A percentile compares a stretch with the other conserved stretches of the same genome.
phyloP scores from a whole-genome alignment of 2,113 vertebrate genomes.

The Myotis yumanensis region DNA sequence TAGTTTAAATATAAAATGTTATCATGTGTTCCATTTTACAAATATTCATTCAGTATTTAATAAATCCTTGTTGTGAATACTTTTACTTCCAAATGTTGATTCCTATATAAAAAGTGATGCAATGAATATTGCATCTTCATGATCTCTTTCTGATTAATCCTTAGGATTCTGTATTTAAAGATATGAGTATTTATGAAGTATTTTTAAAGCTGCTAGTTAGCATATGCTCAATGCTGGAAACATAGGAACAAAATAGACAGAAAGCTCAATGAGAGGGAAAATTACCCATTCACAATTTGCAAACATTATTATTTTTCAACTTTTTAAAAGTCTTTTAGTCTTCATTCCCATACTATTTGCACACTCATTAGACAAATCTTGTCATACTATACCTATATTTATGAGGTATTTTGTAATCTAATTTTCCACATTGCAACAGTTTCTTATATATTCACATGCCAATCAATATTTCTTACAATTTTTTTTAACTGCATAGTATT shows the following conservation, averaged over 20 bases:
- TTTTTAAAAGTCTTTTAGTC: neutral
- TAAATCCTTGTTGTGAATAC: rapidly evolving
- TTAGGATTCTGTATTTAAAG: neutral
- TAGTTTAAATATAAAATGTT: neutral
- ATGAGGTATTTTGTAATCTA: neutral
- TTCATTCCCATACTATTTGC: neutral
- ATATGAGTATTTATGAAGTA: neutral
- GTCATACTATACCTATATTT: neutral
- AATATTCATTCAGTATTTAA: neutral
- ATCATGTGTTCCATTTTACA: neutral
- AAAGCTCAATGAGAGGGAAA: neutral
- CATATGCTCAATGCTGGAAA: neutral
- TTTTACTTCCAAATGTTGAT: neutral
- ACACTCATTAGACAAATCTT: neutral
- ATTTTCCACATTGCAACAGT: neutral
- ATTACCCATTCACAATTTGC: neutral
- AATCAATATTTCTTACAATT: neutral
- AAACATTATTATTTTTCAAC: neutral
- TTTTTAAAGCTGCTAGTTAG: neutral
- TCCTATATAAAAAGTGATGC: neutral
- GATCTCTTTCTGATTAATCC: neutral
- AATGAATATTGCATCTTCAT: neutral
- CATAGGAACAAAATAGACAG: neutral
- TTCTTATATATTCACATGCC: neutral
- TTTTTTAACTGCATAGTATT: neutral